phyloP scores from a whole-genome alignment of 37 sponge, comb jelly and placozoan genomes.

The Cliona cf. orientalis region DNA sequence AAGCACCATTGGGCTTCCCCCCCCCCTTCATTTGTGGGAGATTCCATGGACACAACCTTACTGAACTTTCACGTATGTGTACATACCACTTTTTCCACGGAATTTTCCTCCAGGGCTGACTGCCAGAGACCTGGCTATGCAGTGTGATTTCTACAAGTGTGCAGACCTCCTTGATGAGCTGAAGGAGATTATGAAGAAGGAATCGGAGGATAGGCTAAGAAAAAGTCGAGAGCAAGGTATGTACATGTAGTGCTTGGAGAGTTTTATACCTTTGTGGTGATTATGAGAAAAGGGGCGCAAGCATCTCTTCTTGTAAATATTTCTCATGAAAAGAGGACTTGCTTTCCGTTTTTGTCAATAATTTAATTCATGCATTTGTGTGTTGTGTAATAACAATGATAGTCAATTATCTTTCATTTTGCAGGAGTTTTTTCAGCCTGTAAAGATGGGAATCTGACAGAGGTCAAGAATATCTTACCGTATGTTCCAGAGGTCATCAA shows the following conservation, averaged over 20 bases:
- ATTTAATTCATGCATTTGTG: too few relatives aligned
- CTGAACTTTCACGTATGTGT: too few relatives aligned
- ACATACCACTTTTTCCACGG: too few relatives aligned
- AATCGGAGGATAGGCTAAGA: neutral
- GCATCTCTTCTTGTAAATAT: too few relatives aligned
- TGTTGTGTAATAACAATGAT: neutral
- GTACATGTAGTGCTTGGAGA: too few relatives aligned
- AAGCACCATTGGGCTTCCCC: too few relatives aligned
- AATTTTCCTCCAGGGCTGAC: constrained; percentile 16
- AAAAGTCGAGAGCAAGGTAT: constrained; percentile 19
- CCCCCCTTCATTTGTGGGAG: too few relatives aligned
- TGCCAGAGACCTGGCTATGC: constrained; percentile 55
- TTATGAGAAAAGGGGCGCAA: too few relatives aligned
- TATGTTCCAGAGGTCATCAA: constrained; percentile 29
- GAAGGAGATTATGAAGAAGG: constrained; percentile 2
- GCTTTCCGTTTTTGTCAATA: too few relatives aligned
- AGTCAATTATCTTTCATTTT: neutral
- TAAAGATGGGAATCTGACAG: constrained; percentile 12
- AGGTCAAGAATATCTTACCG: constrained; percentile 5
- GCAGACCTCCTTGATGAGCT: constrained; percentile 52
- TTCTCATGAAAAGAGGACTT: too few relatives aligned
- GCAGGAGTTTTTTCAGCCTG: constrained; percentile 9
- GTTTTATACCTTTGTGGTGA: too few relatives aligned
- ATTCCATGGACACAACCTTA: too few relatives aligned
- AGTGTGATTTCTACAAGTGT: constrained; percentile 50